Conservation (phyloP, 2,888 invertebrate genomes). For the Pammene fasciana region DNA sequence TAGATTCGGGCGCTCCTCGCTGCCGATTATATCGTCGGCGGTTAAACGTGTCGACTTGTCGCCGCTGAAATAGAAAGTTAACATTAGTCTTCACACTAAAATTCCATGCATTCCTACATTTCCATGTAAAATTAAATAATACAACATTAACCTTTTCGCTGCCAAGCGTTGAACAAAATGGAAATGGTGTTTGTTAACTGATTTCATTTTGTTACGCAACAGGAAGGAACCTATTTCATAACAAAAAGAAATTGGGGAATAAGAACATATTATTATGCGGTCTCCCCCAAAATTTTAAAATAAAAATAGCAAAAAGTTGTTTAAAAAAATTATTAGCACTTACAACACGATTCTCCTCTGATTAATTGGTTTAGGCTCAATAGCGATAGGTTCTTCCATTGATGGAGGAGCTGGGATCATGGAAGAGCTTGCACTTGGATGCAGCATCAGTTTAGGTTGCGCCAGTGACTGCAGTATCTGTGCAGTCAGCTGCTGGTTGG, state of each 20-base stretch:
- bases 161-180: no score
- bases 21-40: constrained; percentile 79
- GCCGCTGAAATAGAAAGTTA: constrained; percentile 64
- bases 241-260: neutral
- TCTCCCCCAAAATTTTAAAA: neutral
- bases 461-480: constrained; percentile 84
- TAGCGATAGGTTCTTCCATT: constrained; percentile 60
- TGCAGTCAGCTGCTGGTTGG: constrained; percentile 85
- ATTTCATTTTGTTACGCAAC: neutral
- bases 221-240: neutral
- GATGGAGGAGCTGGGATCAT: constrained; percentile 45
- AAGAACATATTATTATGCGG: no score
- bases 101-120: no score
- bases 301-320: neutral
- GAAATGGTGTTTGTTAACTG: no score
- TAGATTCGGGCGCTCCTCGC: constrained; percentile 78
- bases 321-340: constrained; percentile 51
- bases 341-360: constrained; percentile 77
- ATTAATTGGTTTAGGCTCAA: constrained; percentile 63
- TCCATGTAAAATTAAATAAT: no score
- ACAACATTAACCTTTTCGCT: no score
- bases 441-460: constrained; percentile 74
- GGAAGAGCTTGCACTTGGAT: constrained; percentile 46
- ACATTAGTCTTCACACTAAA: constrained; percentile 33
- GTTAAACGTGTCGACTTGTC: constrained; percentile 76